These are phyloP conservation scores for Ciconia maguari DNA, from an alignment of 2,113 vertebrate genomes.

Conservation along the genomic window DNA sequence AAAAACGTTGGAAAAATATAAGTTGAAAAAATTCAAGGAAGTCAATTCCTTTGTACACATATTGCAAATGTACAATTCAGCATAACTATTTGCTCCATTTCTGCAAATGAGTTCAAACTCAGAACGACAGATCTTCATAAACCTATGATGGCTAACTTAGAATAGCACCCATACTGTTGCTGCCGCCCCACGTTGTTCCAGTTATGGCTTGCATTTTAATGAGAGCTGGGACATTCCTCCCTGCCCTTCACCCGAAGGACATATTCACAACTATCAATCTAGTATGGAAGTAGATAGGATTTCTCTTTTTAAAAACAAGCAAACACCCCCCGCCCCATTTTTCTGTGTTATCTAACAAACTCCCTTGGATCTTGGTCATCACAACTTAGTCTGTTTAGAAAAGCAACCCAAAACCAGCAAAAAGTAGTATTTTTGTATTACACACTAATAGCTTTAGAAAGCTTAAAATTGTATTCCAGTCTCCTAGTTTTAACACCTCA, in stretches of 20 bases:
- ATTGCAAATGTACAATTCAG: neutral
- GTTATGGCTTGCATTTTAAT: neutral
- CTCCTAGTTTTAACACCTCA: neutral
- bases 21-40: neutral
- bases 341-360: neutral
- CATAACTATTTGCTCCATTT: neutral
- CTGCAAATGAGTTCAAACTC: neutral
- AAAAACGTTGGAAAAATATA: rapidly evolving
- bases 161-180: neutral
- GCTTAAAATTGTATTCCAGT: neutral
- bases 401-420: neutral
- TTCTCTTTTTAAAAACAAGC: neutral
- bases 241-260: neutral
- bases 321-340: neutral
- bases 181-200: rapidly evolving
- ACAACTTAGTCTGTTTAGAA: neutral
- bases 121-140: neutral
- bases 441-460: neutral
- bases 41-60: neutral
- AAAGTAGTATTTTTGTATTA: neutral
- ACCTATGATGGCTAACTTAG: neutral
- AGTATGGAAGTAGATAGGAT: neutral
- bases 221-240: neutral
- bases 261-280: neutral
- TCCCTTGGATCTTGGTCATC: neutral